Evolutionary conservation across 30 jellyfish, hydroid and myxozoan genomes (phyloP), one percentile per base, ranked within the genome.

Genomic region (Cassiopea andromeda): DNA sequence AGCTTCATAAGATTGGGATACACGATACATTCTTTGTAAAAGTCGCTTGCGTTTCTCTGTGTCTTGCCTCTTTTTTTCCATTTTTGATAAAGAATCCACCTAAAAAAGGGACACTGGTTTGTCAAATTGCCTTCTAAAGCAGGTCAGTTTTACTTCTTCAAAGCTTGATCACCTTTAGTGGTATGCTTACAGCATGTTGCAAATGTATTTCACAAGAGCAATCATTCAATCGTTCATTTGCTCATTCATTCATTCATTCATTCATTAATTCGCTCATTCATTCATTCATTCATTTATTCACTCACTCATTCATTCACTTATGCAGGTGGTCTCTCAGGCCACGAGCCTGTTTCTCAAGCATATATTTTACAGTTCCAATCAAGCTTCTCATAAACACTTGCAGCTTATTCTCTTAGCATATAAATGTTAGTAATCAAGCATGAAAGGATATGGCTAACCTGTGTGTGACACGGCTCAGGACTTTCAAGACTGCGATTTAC

Each of bases 381-480:
- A 27, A 27, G 38, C 38, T 27, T 27, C 38, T 27, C 38, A 27
- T 27, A 27, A 27, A 27, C 38, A 27, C 38, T 27, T 27, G 38
- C 38, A 27, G 38, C 38, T 27, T 27, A 27, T 27, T 27, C 38
- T 27, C 38, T 27, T 27, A 27, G 38, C 38, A 27, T 27, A 27
- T 27, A 27, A 27, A 27, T 27, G 38, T 27, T 27, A 27, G 38
- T 27, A 27, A 27, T 27, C 38, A 27, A 64, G 43, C 43, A 17
- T 17, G 15, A 64, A 16, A 17, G 38, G 43, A 64, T 14, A 17
- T 5, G 2, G 15, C 71, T 5, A 38, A 81, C 90, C 91, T 83
- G 76, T 12, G 38, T 69, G n/a, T 27, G 80, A 69, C 78, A 72
- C n/a, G 89, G 86, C 85, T 67, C 85, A 17, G 94, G 86, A 12